Evolutionary conservation across 2,888 invertebrate genomes (phyloP).

Genomic region (Lochmaea capreae): DNA sequence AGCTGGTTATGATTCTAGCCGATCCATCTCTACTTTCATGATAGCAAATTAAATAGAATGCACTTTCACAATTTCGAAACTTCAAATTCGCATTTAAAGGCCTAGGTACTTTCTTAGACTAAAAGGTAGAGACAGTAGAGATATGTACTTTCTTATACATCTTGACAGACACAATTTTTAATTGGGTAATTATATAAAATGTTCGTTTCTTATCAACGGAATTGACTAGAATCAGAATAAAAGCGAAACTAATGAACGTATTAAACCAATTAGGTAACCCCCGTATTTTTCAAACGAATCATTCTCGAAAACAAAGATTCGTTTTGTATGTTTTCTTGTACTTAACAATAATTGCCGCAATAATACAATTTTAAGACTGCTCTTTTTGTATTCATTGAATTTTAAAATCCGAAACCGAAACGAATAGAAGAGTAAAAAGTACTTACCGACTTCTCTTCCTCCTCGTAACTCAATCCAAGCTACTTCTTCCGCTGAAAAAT

Average conservation of each 20-base stretch:
- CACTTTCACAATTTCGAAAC: no score
- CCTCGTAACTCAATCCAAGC: conserved; percentile 34
- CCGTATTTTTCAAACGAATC: background rate
- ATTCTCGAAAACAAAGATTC: background rate
- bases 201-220: no score
- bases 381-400: conserved; percentile 21
- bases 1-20: no score
- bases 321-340: conserved; percentile 11
- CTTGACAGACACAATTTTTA: no score
- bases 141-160: no score
- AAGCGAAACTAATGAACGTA: background rate
- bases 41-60: no score
- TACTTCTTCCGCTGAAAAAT: conserved; percentile 42
- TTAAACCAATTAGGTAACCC: background rate
- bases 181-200: no score
- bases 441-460: conserved; percentile 19
- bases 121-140: no score
- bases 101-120: no score
- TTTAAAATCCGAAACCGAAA: conserved; percentile 27
- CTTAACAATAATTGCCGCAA: conserved; percentile 23
- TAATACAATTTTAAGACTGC: conserved; percentile 31
- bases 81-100: no score
- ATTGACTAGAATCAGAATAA: no score
- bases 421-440: conserved; percentile 28
- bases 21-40: no score